A percentile compares a stretch with the other conserved stretches of the same genome.
Evolutionary conservation across 2,113 vertebrate species (phyloP).

Genomic region (Sylvietta virens): DNA sequence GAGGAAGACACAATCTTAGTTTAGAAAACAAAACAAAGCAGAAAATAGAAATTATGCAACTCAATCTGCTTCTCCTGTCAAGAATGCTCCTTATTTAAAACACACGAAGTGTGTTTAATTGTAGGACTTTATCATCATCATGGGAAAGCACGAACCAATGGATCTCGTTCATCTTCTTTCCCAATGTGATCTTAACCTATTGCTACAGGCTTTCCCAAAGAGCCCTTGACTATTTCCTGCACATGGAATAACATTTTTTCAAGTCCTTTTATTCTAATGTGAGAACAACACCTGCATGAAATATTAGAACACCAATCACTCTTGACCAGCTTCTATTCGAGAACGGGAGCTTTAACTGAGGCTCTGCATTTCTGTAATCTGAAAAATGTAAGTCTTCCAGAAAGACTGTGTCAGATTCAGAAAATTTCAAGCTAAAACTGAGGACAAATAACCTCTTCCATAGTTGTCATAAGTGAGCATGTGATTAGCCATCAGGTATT

Average conservation of each 20-base stretch:
- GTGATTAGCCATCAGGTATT: neutral
- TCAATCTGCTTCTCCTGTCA: neutral
- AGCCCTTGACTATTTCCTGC: neutral
- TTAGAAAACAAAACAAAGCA: neutral
- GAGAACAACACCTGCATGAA: neutral
- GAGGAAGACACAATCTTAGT: neutral
- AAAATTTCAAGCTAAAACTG: neutral
- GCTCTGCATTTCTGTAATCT: neutral
- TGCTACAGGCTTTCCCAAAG: neutral
- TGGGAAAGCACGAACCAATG: neutral
- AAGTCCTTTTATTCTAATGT: neutral
- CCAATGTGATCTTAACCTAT: neutral
- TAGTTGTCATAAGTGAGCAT: neutral
- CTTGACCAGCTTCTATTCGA: rapidly evolving
- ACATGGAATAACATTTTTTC: neutral
- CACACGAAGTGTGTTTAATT: neutral
- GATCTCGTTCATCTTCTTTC: neutral
- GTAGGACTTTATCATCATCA: neutral
- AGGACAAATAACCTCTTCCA: neutral
- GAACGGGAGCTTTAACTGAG: neutral
- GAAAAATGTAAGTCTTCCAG: neutral
- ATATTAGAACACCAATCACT: neutral
- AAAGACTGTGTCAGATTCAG: neutral
- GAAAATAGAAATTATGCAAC: neutral
- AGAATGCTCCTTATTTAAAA: neutral